Evolutionary conservation across 2,888 invertebrate species (phyloP).

Genomic region (Coleophora deauratella): DNA sequence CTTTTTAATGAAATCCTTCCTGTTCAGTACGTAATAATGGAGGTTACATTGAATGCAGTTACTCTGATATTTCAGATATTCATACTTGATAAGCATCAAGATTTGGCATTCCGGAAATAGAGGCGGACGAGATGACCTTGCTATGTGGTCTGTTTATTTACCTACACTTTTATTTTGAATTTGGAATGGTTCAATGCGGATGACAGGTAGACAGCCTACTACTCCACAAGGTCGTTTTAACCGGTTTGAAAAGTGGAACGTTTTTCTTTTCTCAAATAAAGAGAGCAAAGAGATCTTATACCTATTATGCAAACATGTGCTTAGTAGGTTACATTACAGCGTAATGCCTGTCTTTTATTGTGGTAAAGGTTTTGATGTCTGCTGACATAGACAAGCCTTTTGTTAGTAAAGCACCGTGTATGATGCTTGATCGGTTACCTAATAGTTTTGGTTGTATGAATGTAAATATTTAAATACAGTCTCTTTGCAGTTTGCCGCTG

Average conservation of each 20-base stretch:
- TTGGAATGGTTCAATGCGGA: slow-evolving; percentile 29
- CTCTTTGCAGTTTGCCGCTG: slow-evolving; percentile 10
- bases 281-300: slow-evolving; percentile 7
- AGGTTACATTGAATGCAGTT: slow-evolving; percentile 26
- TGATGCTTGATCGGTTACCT: background rate
- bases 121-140: slow-evolving; percentile 38
- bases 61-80: slow-evolving; percentile 26
- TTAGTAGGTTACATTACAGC: slow-evolving; percentile 16
- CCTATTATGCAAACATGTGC: slow-evolving; percentile 33
- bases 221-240: slow-evolving; percentile 43
- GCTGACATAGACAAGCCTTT: slow-evolving; percentile 10
- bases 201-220: slow-evolving; percentile 39
- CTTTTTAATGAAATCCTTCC: background rate
- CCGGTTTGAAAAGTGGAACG: slow-evolving; percentile 47
- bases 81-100: too few relatives aligned
- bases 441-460: too few relatives aligned
- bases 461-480: too few relatives aligned
- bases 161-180: slow-evolving; percentile 5
- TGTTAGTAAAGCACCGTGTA: slow-evolving; percentile 1
- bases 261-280: slow-evolving; percentile 15
- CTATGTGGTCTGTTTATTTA: slow-evolving; percentile 29
- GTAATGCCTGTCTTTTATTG: slow-evolving; percentile 10
- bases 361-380: slow-evolving; percentile 10
- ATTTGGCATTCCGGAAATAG: slow-evolving; percentile 41
- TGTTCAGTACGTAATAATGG: slow-evolving; percentile 18